phyloP scores from a whole-genome alignment of 2,888 invertebrate species.

The Cosmia pyralina region DNA sequence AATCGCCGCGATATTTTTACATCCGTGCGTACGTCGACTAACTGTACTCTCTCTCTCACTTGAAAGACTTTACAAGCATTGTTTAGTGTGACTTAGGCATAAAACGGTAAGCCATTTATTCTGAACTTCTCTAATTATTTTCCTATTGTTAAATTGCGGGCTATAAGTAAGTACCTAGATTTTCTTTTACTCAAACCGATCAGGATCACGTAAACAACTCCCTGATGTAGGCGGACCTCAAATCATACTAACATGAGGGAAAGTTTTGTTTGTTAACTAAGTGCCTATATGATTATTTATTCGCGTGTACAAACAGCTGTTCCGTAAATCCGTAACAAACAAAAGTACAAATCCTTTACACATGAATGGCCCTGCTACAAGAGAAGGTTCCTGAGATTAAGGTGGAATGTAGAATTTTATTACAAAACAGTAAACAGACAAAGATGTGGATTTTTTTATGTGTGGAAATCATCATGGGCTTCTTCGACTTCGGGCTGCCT shows the following conservation, averaged over 20 bases:
- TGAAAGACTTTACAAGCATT: background rate
- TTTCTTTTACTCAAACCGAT: background rate
- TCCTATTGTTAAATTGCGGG: background rate
- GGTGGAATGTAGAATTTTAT: background rate
- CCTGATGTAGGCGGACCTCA: background rate
- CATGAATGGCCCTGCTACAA: background rate
- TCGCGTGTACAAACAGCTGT: constrained; percentile 5
- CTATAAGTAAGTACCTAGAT: background rate
- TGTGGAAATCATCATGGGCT: no score
- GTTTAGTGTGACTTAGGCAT: background rate
- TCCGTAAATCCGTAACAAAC: background rate
- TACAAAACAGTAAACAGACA: background rate
- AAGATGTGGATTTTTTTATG: no score
- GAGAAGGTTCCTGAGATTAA: background rate
- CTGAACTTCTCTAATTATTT: background rate
- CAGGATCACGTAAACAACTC: background rate
- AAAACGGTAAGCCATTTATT: background rate
- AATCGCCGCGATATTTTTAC: no score
- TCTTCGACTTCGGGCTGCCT: background rate
- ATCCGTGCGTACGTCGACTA: no score
- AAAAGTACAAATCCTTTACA: background rate
- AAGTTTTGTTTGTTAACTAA: no score
- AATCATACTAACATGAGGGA: constrained; percentile 16
- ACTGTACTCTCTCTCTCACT: no score
- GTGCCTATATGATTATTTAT: background rate